These are phyloP conservation scores for Atrina japonica DNA, from an alignment of 2,888 invertebrate genomes.

Conservation along the genomic window DNA sequence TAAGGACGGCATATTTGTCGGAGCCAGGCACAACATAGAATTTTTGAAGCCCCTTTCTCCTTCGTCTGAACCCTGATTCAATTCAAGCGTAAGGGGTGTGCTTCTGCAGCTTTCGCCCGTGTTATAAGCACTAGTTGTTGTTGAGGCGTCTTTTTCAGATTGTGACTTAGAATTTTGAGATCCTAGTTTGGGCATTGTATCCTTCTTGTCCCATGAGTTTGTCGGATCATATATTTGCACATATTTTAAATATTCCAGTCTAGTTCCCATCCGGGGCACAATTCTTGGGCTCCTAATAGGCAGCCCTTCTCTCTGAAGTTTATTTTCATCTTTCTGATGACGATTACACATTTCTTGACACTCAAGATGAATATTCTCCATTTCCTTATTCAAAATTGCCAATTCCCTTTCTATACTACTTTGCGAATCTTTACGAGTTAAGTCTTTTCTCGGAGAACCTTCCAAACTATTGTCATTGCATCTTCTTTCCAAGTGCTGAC, in stretches of 20 bases:
- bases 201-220: constrained; percentile 58
- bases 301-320: constrained; percentile 78
- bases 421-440: constrained; percentile 70
- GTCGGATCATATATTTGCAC: constrained; percentile 62
- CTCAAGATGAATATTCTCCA: constrained; percentile 84
- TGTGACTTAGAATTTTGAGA: constrained; percentile 11
- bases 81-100: constrained; percentile 79
- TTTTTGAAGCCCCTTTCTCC: constrained; percentile 72
- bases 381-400: constrained; percentile 83
- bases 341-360: constrained; percentile 81
- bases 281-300: constrained; percentile 70
- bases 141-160: constrained; percentile 66
- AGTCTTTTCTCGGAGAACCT: constrained; percentile 56
- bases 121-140: constrained; percentile 86
- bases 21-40: constrained; percentile 75
- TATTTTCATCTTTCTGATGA: constrained; percentile 70
- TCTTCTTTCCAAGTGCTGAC: constrained; percentile 73
- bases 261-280: constrained; percentile 79
- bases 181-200: constrained; percentile 58
- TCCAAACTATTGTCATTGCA: constrained; percentile 57
- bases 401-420: constrained; percentile 83
- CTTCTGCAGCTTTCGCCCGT: constrained; percentile 89
- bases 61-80: constrained; percentile 73
- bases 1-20: constrained; percentile 60
- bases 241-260: constrained; percentile 75